Evolutionary conservation across 1,140 invertebrate species (phyloP).

Genomic region (Xylocopa sonorina): DNA sequence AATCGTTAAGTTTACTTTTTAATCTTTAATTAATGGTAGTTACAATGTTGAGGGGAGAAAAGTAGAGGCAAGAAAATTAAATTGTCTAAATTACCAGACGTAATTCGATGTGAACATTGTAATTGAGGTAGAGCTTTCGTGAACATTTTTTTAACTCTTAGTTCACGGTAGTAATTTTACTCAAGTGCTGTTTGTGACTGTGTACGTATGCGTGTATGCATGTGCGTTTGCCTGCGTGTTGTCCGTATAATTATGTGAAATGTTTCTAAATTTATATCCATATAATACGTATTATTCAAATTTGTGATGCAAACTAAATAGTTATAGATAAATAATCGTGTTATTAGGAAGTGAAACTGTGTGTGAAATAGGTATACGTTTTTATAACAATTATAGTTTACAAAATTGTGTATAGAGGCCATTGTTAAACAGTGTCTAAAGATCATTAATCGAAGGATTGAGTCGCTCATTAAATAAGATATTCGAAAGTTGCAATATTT

Average conservation of each 20-base stretch:
- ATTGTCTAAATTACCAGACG: not conserved
- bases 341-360: not conserved
- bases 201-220: not conserved
- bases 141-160: not conserved
- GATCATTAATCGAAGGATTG: too few relatives aligned
- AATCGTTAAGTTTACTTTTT: not conserved
- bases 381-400: too few relatives aligned
- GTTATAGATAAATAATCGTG: not conserved
- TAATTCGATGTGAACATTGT: not conserved
- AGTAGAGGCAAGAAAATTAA: not conserved
- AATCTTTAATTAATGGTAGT: not conserved
- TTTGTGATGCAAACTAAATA: not conserved
- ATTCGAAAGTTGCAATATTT: not conserved
- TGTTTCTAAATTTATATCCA: not conserved
- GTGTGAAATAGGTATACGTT: too few relatives aligned
- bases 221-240: too few relatives aligned
- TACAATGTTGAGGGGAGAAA: too few relatives aligned
- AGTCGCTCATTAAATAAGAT: too few relatives aligned
- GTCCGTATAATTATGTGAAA: not conserved
- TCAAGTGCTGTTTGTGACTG: not conserved
- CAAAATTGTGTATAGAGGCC: too few relatives aligned
- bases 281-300: not conserved
- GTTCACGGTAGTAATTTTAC: conserved; percentile 8
- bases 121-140: not conserved
- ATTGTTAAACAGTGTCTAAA: too few relatives aligned